Evolutionary conservation across 2,113 vertebrate species (phyloP), one percentile per base, ranked within the genome.

Genomic region (Zapornia atra): DNA sequence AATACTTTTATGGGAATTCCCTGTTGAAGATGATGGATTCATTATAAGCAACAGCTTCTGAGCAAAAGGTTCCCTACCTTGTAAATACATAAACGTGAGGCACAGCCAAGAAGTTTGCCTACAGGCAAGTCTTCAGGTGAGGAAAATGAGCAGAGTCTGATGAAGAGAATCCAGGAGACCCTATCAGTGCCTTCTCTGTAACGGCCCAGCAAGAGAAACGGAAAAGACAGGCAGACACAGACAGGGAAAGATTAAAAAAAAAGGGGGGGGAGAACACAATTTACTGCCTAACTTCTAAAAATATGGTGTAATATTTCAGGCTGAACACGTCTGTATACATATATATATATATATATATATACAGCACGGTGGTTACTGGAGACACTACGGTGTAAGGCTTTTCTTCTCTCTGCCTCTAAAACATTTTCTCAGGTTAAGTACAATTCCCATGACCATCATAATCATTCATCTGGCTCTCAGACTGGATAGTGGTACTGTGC

Each of bases 371-470:
- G 48, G 86, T 76, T 92, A 61, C 33, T 94, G 53, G 69, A 75
- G 69, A 82, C 38, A 26, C 69, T 68, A 22, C 16, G 81, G 44
- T 0, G 18, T 5, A 36, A 44, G 17, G 31, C 5, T 93, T 92
- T 75, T 50, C 83, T 88, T 46, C 61, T 22, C 16, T 82, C 86
- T 69, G 80, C 16, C 76, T 91, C 88, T 68, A n/a, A 89, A 95
- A 84, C 69, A 72, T 86, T 92, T 96, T 93, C 94, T 94, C 94
- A 93, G 88, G 96, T 96, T 95, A 95, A 92, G 65, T 29, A 56
- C 72, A 90, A 94, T 89, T 95, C 88, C 96, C 94, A 79, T 61
- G 88, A 22, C 61, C 91, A 79, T 64, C 80, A 21, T 72, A 44
- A 88, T 28, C 61, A 26, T 25, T 96, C 92, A n/a, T 95, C 94